Conservation (phyloP, 92 coral and sea anemone species). For the Porites rus region DNA sequence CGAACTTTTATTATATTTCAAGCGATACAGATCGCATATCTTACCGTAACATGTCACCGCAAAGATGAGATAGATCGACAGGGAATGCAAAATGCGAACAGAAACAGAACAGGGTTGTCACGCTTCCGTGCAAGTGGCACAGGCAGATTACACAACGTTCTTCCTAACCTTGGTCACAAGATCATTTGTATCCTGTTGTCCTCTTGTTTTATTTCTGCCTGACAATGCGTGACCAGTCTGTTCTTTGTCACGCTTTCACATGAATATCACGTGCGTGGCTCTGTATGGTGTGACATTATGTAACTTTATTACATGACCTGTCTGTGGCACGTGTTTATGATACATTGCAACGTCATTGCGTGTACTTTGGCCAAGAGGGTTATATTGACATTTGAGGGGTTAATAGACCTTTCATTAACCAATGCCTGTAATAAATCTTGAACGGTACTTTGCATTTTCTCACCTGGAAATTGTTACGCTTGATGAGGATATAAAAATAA, state of each 20-base stretch:
- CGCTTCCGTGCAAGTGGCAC: neutral
- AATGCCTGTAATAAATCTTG: neutral
- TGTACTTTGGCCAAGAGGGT: neutral
- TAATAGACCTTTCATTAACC: too few relatives aligned
- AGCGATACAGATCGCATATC: neutral
- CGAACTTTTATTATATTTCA: neutral
- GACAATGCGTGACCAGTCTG: neutral
- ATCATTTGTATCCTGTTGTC: neutral
- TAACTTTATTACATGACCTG: neutral
- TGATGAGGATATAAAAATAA: too few relatives aligned
- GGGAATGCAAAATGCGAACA: neutral
- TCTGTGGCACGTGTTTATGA: neutral
- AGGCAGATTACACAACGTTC: neutral
- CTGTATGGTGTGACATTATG: neutral
- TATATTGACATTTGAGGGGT: too few relatives aligned
- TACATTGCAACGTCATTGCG: neutral
- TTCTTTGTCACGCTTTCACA: constrained; percentile 24
- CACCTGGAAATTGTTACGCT: too few relatives aligned
- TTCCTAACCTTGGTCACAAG: neutral
- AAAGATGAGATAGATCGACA: neutral
- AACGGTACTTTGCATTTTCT: neutral
- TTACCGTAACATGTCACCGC: neutral
- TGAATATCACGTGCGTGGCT: constrained; percentile 5
- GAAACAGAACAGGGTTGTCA: neutral
- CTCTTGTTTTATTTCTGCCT: neutral